Percentiles rank a stretch among this genome's conserved stretches.
These are phyloP conservation scores for Tipula vernalis DNA, from an alignment of 2,888 invertebrate species.

Conservation along the genomic window DNA sequence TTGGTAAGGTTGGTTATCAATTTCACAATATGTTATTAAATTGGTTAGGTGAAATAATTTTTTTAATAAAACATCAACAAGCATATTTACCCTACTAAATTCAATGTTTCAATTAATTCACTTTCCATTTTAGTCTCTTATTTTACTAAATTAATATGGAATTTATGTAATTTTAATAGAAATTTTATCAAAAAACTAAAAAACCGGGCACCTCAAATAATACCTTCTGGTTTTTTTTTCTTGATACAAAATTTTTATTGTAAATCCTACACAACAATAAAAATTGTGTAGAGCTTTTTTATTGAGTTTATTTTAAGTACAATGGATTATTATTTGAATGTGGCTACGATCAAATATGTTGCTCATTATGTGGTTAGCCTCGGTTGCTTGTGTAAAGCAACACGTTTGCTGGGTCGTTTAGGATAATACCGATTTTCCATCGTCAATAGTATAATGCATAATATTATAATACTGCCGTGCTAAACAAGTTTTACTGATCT, in stretches of 20 bases:
- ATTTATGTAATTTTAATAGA: neutral
- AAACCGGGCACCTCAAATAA: neutral
- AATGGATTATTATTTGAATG: neutral
- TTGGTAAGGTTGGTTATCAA: neutral
- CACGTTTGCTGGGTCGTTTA: too few relatives aligned
- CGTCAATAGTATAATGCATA: too few relatives aligned
- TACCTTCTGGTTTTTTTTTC: neutral
- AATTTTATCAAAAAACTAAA: neutral
- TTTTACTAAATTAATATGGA: neutral
- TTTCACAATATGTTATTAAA: conserved; percentile 6
- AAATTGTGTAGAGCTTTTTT: neutral
- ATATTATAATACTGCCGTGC: too few relatives aligned
- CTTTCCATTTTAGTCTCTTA: conserved; percentile 10
- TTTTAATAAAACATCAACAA: neutral
- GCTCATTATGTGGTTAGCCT: too few relatives aligned
- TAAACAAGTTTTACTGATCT: too few relatives aligned
- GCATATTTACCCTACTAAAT: conserved; percentile 16
- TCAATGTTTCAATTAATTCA: conserved; percentile 18
- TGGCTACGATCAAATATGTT: too few relatives aligned
- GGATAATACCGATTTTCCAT: too few relatives aligned
- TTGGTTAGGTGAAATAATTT: neutral
- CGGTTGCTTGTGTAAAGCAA: too few relatives aligned
- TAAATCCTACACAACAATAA: neutral
- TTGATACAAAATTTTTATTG: neutral
- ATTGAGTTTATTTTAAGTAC: neutral